phyloP scores from a whole-genome alignment of 92 coral and sea anemone genomes.

The Zoanthus gigantus region DNA sequence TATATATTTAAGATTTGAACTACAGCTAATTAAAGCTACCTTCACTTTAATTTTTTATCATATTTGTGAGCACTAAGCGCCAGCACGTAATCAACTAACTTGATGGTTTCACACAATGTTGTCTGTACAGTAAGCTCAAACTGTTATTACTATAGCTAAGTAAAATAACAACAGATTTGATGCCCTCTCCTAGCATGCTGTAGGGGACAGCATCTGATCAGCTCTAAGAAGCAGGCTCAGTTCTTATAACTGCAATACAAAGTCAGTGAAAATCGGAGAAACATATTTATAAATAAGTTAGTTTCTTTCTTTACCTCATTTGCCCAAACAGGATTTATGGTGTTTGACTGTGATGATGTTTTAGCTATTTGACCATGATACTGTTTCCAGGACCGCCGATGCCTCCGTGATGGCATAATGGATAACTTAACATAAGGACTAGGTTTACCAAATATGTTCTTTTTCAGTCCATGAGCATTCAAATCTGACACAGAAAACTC shows the following conservation, averaged over 20 bases:
- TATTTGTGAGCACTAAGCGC: no score
- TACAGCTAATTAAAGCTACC: no score
- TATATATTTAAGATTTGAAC: no score
- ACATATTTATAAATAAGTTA: no score
- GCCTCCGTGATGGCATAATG: constrained; percentile 91
- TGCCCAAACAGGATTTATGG: constrained; percentile 92
- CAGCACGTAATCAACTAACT: no score
- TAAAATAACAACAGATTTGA: no score
- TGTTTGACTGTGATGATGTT: constrained; percentile 86
- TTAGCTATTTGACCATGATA: constrained; percentile 98
- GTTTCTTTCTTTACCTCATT: constrained; percentile 73
- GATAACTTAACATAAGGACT: constrained; percentile 96
- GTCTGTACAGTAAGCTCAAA: no score
- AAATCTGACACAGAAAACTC: constrained; percentile 89
- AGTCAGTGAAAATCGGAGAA: neutral
- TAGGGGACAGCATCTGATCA: no score
- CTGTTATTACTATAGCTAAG: no score
- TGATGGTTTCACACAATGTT: no score
- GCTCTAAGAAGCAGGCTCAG: neutral
- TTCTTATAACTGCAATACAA: neutral
- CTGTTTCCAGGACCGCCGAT: constrained; percentile 93
- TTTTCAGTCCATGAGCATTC: constrained; percentile 88
- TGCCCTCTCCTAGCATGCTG: no score
- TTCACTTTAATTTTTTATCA: no score
- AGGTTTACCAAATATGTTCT: constrained; percentile 95